A percentile compares a stretch with the other conserved stretches of the same genome.
These are phyloP conservation scores for Andrena trimmerana DNA, from an alignment of 2,888 invertebrate genomes.

Conservation along the genomic window DNA sequence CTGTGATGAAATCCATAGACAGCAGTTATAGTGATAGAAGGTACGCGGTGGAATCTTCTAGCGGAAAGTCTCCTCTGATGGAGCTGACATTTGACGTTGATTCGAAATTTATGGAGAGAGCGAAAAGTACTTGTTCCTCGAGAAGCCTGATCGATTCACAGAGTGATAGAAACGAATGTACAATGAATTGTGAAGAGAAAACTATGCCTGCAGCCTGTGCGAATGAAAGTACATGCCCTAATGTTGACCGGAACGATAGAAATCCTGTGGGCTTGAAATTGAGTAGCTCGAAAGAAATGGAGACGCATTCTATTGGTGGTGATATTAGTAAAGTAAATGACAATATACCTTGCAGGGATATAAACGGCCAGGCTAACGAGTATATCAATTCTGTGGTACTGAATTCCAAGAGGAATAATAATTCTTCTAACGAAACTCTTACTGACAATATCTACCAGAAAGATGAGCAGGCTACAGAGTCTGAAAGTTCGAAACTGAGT, in stretches of 20 bases:
- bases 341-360: neutral
- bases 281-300: neutral
- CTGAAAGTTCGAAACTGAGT: slow-evolving; percentile 33
- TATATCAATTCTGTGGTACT: neutral
- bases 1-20: slow-evolving; percentile 50
- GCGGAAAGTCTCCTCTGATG: slow-evolving; percentile 20
- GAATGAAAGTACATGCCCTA: neutral
- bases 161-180: slow-evolving; percentile 6
- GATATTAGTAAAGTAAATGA: neutral
- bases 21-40: slow-evolving; percentile 47
- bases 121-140: neutral
- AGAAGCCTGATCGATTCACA: neutral
- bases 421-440: slow-evolving; percentile 4
- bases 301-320: slow-evolving; percentile 9
- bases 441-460: neutral
- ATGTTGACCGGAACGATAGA: neutral
- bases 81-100: neutral
- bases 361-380: slow-evolving; percentile 1
- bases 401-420: slow-evolving; percentile 2
- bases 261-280: neutral
- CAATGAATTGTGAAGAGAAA: slow-evolving; percentile 4
- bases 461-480: neutral
- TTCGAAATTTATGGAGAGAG: neutral
- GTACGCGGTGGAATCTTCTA: slow-evolving; percentile 35
- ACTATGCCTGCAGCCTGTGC: neutral